phyloP scores from a whole-genome alignment of 1,140 invertebrate genomes.

The Zaprionus vittiger region DNA sequence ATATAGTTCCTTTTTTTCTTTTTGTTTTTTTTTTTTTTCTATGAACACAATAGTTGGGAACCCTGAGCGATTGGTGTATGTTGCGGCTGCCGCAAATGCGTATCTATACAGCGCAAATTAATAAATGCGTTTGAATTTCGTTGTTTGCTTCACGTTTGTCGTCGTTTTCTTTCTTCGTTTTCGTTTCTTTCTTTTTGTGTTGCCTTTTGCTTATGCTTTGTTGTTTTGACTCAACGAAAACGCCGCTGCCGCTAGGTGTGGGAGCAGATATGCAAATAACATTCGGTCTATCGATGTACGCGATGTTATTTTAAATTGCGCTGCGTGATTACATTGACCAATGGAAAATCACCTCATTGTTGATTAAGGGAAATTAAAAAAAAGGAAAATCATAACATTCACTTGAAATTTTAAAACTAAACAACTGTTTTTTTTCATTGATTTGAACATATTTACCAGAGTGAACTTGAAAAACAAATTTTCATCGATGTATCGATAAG shows the following conservation, averaged over 20 bases:
- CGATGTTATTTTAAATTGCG: slow-evolving; percentile 26
- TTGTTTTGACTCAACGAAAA: slow-evolving; percentile 65
- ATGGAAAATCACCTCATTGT: background rate
- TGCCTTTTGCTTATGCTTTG: slow-evolving; percentile 43
- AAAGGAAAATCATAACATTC: background rate
- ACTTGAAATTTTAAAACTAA: slow-evolving; percentile 1
- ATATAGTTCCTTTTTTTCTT: slow-evolving; percentile 2
- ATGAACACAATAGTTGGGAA: slow-evolving; percentile 32
- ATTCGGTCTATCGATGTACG: slow-evolving; percentile 27
- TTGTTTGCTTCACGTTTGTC: slow-evolving; percentile 29
- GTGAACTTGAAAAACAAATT: background rate
- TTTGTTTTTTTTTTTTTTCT: slow-evolving; percentile 6
- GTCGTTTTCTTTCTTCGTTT: slow-evolving; percentile 28
- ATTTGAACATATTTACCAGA: background rate
- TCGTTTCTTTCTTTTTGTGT: slow-evolving; percentile 18
- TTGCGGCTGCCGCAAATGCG: slow-evolving; percentile 32
- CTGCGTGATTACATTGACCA: background rate
- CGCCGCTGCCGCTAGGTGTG: slow-evolving; percentile 56
- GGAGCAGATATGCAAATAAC: slow-evolving; percentile 15
- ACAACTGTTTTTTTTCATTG: background rate
- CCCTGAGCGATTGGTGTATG: slow-evolving; percentile 29
- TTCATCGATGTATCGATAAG: background rate
- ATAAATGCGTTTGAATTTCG: slow-evolving; percentile 52
- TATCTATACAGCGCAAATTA: slow-evolving; percentile 37
- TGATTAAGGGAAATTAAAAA: background rate